A percentile compares a stretch with the other conserved stretches of the same genome.
phyloP scores from a whole-genome alignment of 2,797 vertebrate genomes.

The Phrynocephalus vlangalii region DNA sequence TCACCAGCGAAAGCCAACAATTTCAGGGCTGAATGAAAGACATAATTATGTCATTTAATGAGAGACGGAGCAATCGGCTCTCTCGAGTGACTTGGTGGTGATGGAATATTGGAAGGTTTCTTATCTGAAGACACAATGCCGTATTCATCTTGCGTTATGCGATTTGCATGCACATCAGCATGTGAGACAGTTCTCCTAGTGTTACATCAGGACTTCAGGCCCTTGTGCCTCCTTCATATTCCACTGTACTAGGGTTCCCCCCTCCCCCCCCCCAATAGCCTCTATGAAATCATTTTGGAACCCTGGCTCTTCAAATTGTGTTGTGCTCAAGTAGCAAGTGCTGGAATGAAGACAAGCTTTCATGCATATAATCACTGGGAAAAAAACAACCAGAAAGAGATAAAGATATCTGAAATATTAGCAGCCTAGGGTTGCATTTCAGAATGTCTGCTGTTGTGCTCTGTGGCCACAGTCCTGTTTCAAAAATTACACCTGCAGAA shows the following conservation, averaged over 20 bases:
- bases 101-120: constrained; percentile 29
- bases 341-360: constrained; percentile 25
- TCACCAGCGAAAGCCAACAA: constrained; percentile 33
- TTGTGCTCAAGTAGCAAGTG: constrained; percentile 15
- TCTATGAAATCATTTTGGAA: not conserved
- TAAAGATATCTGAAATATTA: not conserved
- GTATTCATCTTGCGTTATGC: constrained; percentile 12
- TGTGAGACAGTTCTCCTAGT: not conserved
- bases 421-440: not conserved
- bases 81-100: constrained; percentile 39
- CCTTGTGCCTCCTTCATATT: not conserved
- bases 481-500: too few relatives aligned
- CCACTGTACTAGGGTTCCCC: not conserved
- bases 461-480: not conserved
- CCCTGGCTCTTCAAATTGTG: not conserved
- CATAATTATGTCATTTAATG: constrained; percentile 56
- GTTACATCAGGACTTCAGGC: constrained; percentile 34
- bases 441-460: not conserved
- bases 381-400: not conserved
- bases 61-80: constrained; percentile 45
- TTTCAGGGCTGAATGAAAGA: constrained; percentile 63
- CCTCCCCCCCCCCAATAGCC: not conserved
- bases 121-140: constrained; percentile 26
- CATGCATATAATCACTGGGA: not conserved
- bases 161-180: not conserved